Evolutionary conservation across 2,113 vertebrate genomes (phyloP), one percentile per base, ranked within the genome.

Genomic region (Porphyrio hochstetteri): DNA sequence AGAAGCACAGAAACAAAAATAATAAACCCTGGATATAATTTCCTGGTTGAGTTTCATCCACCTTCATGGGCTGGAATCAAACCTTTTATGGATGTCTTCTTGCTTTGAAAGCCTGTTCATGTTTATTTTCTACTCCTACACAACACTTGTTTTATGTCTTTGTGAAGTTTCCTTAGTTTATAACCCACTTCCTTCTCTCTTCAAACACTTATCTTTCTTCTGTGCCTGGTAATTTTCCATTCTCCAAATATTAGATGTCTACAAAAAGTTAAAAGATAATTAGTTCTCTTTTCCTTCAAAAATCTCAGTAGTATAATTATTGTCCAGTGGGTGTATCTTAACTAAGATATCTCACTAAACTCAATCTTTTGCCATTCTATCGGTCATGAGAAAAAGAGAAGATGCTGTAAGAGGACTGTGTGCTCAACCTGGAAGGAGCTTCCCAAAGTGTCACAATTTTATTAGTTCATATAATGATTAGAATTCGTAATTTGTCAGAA

Each of bases 61-160:
- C 40, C 21, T 76, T 76, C 5, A 61, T 80, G 60, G n/a, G 21
- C 7, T 77, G 68, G 19, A 82, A 70, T 77, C 36, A 93, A 85
- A 72, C 17, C 12, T 72, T 88, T 24, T 67, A 9, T 80, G 79
- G 40, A 72, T 6, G 1, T 60, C 24, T 56, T 68, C 61, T 71
- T 72, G 8, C 29, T 88, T 92, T 80, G 74, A 72, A 86, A 86
- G n/a, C 65, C 79, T 94, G 78, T 63, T 92, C 72, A 46, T 86
- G 69, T 67, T 90, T 84, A 87, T 90, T 83, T 96, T 77, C 55
- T 25, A 81, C 68, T 90, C 76, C 82, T 74, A 93, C 82, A 42
- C 75, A 92, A 86, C 63, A 77, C 55, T 90, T 94, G 48, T 53
- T 50, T 46, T 16, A 69, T 25, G 10, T 83, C 63, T 88, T 88